Evolutionary conservation across 2,888 invertebrate species (phyloP).

Genomic region (Tenodera sinensis): DNA sequence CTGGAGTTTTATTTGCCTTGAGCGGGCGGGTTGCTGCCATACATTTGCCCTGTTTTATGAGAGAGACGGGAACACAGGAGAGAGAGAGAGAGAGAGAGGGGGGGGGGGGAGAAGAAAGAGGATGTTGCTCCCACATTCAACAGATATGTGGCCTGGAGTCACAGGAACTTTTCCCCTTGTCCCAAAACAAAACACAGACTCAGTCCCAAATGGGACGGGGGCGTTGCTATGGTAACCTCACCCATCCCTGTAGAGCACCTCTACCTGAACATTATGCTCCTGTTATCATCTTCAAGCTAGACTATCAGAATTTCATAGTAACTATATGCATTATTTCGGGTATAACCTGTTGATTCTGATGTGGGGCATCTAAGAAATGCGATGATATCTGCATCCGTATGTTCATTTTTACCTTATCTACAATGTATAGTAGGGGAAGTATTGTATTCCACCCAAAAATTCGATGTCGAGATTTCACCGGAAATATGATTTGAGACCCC

Average conservation of each 20-base stretch:
- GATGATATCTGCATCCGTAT: too few relatives aligned
- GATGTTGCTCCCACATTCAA: not conserved
- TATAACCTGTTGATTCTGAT: too few relatives aligned
- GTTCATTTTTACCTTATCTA: too few relatives aligned
- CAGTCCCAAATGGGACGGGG: not conserved
- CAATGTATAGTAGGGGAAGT: too few relatives aligned
- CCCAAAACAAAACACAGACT: not conserved
- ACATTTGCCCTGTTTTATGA: not conserved
- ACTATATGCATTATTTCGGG: too few relatives aligned
- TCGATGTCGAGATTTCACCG: too few relatives aligned
- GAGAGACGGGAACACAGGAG: not conserved
- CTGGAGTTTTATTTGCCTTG: not conserved
- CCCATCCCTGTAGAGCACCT: not conserved
- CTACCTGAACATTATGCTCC: not conserved
- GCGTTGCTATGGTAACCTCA: not conserved
- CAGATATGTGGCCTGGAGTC: not conserved
- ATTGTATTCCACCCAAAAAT: too few relatives aligned
- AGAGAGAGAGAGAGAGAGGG: not conserved
- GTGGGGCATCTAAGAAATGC: too few relatives aligned
- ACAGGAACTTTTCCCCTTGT: not conserved
- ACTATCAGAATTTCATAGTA: too few relatives aligned
- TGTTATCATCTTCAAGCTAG: not conserved
- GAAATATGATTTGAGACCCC: too few relatives aligned
- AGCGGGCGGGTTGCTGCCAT: not conserved
- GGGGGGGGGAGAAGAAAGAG: too few relatives aligned